A percentile compares a stretch with the other conserved stretches of the same genome.
Evolutionary conservation across 2,797 vertebrate genomes (phyloP).

Genomic region (Enteromius treurensis): DNA sequence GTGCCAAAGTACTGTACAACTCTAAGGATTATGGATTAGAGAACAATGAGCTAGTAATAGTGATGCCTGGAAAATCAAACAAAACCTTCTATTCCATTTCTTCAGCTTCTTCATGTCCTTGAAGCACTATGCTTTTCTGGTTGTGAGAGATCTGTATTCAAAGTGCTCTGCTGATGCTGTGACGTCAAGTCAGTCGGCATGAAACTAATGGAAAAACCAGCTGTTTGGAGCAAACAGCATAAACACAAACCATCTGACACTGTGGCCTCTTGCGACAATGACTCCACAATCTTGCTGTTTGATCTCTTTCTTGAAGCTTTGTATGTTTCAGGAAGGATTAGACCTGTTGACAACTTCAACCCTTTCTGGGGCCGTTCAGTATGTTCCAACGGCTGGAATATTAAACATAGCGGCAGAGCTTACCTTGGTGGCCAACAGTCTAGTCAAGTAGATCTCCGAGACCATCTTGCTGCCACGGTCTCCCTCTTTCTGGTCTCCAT

Average conservation of each 20-base stretch:
- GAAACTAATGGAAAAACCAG: conserved; percentile 62
- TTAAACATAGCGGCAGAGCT: neutral
- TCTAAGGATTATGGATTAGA: neutral
- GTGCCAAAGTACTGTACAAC: neutral
- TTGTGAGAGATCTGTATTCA: neutral
- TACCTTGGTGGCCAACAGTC: conserved; percentile 96
- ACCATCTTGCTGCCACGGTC: conserved; percentile 99
- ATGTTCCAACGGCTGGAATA: neutral
- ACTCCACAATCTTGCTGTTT: conserved; percentile 12
- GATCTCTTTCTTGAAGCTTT: neutral
- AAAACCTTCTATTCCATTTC: neutral
- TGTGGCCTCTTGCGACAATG: conserved; percentile 24
- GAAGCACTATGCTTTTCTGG: neutral
- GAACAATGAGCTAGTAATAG: neutral
- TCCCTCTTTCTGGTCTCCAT: conserved; percentile 96
- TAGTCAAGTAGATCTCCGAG: conserved; percentile 96
- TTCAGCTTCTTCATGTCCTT: neutral
- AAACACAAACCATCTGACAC: neutral
- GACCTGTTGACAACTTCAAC: neutral
- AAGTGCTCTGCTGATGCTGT: neutral
- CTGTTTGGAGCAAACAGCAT: conserved; percentile 49
- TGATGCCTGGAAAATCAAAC: neutral
- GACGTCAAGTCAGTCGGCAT: conserved; percentile 38
- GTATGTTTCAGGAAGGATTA: neutral
- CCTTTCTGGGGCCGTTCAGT: neutral